Base-by-base conservation (phyloP, 1,140 invertebrate genomes). In the Augochlora pura region DNA sequence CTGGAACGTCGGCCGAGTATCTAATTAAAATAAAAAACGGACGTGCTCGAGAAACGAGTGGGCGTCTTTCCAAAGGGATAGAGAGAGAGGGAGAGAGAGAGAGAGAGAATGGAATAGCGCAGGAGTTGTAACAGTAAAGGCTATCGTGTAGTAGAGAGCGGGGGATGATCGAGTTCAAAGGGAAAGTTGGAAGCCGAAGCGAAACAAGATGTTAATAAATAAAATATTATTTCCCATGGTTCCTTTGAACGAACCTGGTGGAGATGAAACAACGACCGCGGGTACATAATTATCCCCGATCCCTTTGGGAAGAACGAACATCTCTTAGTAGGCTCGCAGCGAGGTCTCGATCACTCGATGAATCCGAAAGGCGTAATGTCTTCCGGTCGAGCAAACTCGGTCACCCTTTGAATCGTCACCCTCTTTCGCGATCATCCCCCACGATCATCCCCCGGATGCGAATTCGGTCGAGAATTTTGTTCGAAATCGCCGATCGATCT, bases 21-120 rank as follows among this genome's bases (percentile, higher is more conserved):
- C 74, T 76, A 76, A 76, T 76, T 76, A 76, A 76, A 68, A 67
- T 46, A 60, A 76, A 76, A 57, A 62, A 39, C 23, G 5, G 7
- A 21, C 23, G 14, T 12, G 32, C 23, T 49, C 21, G n/a, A 3
- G 16, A 57, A 57, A 21, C 72, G n/a, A n/a, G n/a, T 39, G 25
- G 32, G 16, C 12, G 46, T 42, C 14, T 25, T 27, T 57, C 64
- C 16, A n/a, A 62, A 10, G 1, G 12, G 21, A 1, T 10, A 1
- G 10, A 46, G 42, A 46, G n/a, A n/a, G n/a, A n/a, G n/a, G n/a
- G n/a, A n/a, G n/a, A 10, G 1, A 7, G 21, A 1, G 9, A 1
- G 10, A 46, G 42, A 46, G 42, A 52, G 49, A 52, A 32, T 2
- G 32, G 32, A 16, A 52, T 6, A 18, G 18, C 14, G 18, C 16